Base-by-base conservation (phyloP, 35 echinoderm and acorn worm species). In the Amphiura filiformis region DNA sequence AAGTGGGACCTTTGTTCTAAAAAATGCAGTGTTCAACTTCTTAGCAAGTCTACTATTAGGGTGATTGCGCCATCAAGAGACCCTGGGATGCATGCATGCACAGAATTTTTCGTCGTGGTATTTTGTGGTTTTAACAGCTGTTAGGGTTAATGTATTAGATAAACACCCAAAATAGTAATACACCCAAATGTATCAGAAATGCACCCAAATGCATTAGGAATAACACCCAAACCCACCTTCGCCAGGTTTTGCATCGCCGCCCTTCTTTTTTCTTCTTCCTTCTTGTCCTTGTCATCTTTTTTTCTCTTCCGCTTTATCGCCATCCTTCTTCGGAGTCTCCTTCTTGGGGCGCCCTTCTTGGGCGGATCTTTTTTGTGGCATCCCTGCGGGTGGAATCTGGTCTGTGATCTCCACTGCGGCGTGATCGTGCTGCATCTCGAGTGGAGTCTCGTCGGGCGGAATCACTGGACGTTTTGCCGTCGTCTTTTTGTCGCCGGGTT, bases 231-330 rank as follows among this genome's bases (percentile, higher is more conserved):
- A n/a, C n/a, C n/a, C n/a, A n/a, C n/a, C n/a, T n/a, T n/a, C n/a
- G n/a, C n/a, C n/a, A n/a, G n/a, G n/a, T n/a, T 92, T 79, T 14
- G 28, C 84, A 26, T 77, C 85, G 18, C 79, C 79, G 39, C 32
- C 0, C 13, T 40, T 22, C 36, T 12, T 40, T 82, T 90, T 14
- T 80, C 37, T 7, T 40, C 88, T 75, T 84, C 17, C 36, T 86
- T 80, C 76, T 87, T 87, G 32, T 86, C 84, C 70, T 87, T 78
- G 22, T 78, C 87, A 31, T 89, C 92, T 89, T 93, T 93, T 36
- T 91, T 95, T 13, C 80, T 18, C 61, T 18, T 47, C 15, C 61
- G 7, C 26, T 70, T 70, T 70, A 23, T 47, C 41, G 17, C 41
- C 41, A 47, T 47, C 41, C 41, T 47, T 47, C 41, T 47, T 47